Base-by-base conservation (phyloP, 2,797 vertebrate species). In the Oophaga sylvatica region DNA sequence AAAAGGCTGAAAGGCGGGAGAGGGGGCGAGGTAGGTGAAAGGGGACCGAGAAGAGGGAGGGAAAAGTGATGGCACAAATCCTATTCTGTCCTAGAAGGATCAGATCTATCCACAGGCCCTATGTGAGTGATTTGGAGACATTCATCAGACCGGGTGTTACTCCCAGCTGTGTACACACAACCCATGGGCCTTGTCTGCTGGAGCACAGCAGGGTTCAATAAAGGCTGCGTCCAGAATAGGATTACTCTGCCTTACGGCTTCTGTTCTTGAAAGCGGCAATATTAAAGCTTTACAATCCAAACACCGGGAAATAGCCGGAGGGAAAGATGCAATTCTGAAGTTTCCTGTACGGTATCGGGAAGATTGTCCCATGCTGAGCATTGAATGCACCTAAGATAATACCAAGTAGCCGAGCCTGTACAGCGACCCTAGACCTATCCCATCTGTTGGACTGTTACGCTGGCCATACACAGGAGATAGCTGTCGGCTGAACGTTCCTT, bases 101-200 rank as follows among this genome's bases (percentile, higher is more conserved):
- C 67, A 60, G 63, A 70, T 79, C 48, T 48, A 26, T 83, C 81
- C 81, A 31, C 62, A 62, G 63, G 81, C 73, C 45, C 53, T 22
- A 75, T 84, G 82, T 56, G 56, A 76, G 59, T 19, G 53, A 63
- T 84, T 35, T 67, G 35, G 13, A 71, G 59, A 31, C 76, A 80
- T 84, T 80, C 71, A 71, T 84, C 76, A 80, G 77, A 60, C n/a
- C 48, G 31, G 82, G 63, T 59, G 67, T 68, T 63, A 56, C 76
- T 57, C 83, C 82, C 87, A 88, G 87, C 87, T 88, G 87, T 85
- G 84, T 80, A 82, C 57, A 88, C 87, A 88, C 76, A 57, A 81
- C 77, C 19, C 80, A 22, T 77, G n/a, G 57, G n/a, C 41, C 65
- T 71, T 16, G 87, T 70, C 75, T 80, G 76, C 41, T 11, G 77